Evolutionary conservation across 2,888 invertebrate species (phyloP).

Genomic region (Zygaena filipendulae): DNA sequence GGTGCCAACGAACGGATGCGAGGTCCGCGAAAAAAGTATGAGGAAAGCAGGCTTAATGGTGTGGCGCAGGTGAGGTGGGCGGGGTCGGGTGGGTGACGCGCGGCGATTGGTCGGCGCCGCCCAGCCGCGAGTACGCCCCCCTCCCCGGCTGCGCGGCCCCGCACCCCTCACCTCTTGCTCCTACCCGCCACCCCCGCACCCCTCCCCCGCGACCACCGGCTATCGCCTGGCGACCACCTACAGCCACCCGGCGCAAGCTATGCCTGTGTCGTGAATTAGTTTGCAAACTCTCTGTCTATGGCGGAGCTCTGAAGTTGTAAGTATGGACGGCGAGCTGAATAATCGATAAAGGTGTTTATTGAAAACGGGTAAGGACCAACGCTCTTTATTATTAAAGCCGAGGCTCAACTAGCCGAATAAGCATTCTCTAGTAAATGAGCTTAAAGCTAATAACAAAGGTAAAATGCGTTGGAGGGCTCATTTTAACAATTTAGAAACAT

Average conservation of each 20-base stretch:
- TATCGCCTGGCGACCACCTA: slow-evolving; percentile 58
- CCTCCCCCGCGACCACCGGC: slow-evolving; percentile 54
- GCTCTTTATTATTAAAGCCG: slow-evolving; percentile 60
- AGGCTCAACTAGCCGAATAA: slow-evolving; percentile 26
- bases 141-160: slow-evolving; percentile 25
- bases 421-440: slow-evolving; percentile 8
- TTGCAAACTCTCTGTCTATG: slow-evolving; percentile 68
- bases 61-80: slow-evolving; percentile 66
- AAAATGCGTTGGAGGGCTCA: too few species aligned
- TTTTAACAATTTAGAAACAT: too few species aligned
- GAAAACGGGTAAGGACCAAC: slow-evolving; percentile 64
- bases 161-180: too few species aligned
- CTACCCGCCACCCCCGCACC: slow-evolving; percentile 24
- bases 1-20: slow-evolving; percentile 61
- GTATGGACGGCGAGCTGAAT: slow-evolving; percentile 65
- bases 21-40: slow-evolving; percentile 65
- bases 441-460: too few species aligned
- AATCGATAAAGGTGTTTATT: slow-evolving; percentile 70
- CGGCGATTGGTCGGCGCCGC: slow-evolving; percentile 63
- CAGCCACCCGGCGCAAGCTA: slow-evolving; percentile 59
- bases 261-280: slow-evolving; percentile 69
- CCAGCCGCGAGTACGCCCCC: slow-evolving; percentile 56
- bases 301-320: slow-evolving; percentile 62
- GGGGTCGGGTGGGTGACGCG: slow-evolving; percentile 53
- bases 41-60: slow-evolving; percentile 62